Base-by-base conservation (phyloP, 2,113 vertebrate genomes). In the Scophthalmus maximus region DNA sequence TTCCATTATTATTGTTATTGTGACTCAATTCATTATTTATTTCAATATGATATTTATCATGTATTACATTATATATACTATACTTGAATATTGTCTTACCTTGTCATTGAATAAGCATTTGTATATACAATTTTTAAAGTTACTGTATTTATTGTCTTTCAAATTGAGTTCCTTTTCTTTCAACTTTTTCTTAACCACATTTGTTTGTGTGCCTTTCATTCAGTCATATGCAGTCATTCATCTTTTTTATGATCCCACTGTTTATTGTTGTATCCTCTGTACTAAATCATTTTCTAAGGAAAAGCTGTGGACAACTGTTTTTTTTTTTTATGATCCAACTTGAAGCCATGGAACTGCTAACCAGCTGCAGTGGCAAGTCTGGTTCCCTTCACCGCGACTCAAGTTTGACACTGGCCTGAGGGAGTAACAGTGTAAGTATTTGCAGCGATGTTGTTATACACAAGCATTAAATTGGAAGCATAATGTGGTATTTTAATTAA, bases 401-500 rank as follows among this genome's bases (percentile, higher is more conserved):
- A 26, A 42, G 68, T 59, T 50, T 79, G 64, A 73, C 50, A 34
- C 58, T 74, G 44, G 73, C 65, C 68, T 49, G 44, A 53, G 34
- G 69, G 68, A 56, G 40, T 7, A 55, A 59, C 61, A n/a, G 40
- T 69, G 38, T 36, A 76, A 59, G 32, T 52, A 77, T 36, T 76
- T 73, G 6, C 47, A 46, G 30, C 57, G 61, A 23, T 74, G 12
- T 52, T 72, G 57, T 68, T 61, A 66, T 51, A 80, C 62, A 72
- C 42, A 42, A 27, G 58, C 40, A 3, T 56, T 61, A 61, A 51
- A 78, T 74, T 71, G 44, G 71, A 82, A 75, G 62, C 67, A 78
- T 22, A 50, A 81, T 50, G 27, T 51, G 29, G 62, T 40, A 25
- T 59, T 70, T 59, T 67, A 53, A 73, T 65, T 27, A 25, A 61